Evolutionary conservation across 2,888 invertebrate species (phyloP).

Genomic region (Caprella mutica): DNA sequence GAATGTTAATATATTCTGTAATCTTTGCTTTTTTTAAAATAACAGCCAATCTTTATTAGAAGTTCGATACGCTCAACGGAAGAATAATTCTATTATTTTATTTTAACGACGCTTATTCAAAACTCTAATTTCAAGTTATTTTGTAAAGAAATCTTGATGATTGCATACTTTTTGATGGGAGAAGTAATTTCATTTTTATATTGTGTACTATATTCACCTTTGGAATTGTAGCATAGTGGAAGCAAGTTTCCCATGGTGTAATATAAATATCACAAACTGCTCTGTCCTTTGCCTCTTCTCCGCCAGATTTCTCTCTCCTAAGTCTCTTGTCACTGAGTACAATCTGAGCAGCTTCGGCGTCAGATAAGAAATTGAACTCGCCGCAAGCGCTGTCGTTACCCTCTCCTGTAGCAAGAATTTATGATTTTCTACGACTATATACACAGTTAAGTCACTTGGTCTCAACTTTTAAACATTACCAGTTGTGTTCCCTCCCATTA

Average conservation of each 20-base stretch:
- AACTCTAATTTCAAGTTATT: too few species aligned
- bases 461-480: conserved; percentile 6
- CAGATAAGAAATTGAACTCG: conserved; percentile 64
- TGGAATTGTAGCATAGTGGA: conserved; percentile 4
- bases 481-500: conserved; percentile 64
- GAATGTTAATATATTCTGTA: too few species aligned
- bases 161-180: too few species aligned
- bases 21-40: too few species aligned
- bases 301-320: neutral
- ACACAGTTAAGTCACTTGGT: neutral
- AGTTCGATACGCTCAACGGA: too few species aligned
- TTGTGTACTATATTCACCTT: conserved; percentile 11
- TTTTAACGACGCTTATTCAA: too few species aligned
- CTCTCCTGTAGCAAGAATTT: conserved; percentile 40
- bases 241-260: conserved; percentile 25
- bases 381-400: conserved; percentile 53
- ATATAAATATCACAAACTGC: conserved; percentile 45
- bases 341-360: conserved; percentile 65
- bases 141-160: too few species aligned
- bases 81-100: too few species aligned
- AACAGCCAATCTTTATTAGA: too few species aligned
- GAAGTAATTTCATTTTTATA: conserved; percentile 2
- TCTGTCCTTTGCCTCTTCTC: too few species aligned
- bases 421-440: neutral
- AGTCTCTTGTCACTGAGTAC: conserved; percentile 44